These are phyloP conservation scores for Anthoptus insignis DNA, from an alignment of 2,888 invertebrate species.

Conservation along the genomic window DNA sequence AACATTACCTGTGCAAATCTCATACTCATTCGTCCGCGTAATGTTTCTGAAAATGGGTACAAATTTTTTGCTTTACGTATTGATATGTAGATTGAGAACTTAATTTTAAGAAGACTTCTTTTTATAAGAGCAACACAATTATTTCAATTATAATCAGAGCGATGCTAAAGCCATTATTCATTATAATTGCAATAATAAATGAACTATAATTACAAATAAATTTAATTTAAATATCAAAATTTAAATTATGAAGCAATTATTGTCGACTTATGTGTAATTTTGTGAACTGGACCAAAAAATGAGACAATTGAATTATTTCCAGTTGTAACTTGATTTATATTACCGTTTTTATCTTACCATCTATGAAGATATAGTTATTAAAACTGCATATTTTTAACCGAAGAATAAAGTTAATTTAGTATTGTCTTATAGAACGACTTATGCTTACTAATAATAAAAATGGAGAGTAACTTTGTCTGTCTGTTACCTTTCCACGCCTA, in stretches of 20 bases:
- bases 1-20: no score
- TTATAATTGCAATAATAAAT: not conserved
- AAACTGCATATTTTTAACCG: not conserved
- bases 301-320: constrained; percentile 12
- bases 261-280: constrained; percentile 24
- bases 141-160: not conserved
- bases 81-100: no score
- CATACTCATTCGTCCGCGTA: no score
- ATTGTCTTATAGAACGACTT: no score
- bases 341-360: not conserved
- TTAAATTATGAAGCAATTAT: constrained; percentile 14
- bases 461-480: no score
- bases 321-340: constrained; percentile 16
- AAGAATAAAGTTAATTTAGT: not conserved
- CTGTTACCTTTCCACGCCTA: no score
- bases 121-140: no score
- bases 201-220: constrained; percentile 6
- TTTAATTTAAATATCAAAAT: constrained; percentile 6
- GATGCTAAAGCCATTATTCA: not conserved
- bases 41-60: no score
- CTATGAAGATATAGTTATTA: not conserved
- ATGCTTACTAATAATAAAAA: no score
- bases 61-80: no score
- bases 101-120: no score
- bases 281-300: constrained; percentile 26